Conservation (phyloP, 92 coral and sea anemone species). For the Montipora capitata region DNA sequence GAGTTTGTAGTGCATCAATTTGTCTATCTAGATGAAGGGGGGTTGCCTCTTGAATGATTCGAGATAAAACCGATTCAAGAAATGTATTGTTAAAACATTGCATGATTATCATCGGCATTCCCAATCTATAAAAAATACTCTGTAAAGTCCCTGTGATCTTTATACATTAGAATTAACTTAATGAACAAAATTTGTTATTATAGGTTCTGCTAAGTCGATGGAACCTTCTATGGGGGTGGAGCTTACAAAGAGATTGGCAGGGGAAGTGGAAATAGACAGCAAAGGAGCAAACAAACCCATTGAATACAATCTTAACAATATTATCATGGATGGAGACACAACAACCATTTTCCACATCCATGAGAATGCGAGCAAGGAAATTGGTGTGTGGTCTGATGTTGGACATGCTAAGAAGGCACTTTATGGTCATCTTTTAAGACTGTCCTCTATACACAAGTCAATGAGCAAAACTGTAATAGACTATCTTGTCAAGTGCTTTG, state of each 20-base stretch:
- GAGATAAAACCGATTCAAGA: too few relatives aligned
- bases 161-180: background rate
- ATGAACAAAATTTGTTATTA: background rate
- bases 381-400: too few relatives aligned
- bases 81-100: too few relatives aligned
- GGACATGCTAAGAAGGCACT: too few relatives aligned
- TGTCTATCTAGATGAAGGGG: background rate
- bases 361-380: slow-evolving; percentile 24
- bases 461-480: too few relatives aligned
- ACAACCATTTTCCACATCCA: slow-evolving; percentile 49
- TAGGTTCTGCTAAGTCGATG: slow-evolving; percentile 53
- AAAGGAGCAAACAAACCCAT: slow-evolving; percentile 5
- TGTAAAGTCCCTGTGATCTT: background rate
- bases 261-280: slow-evolving; percentile 14
- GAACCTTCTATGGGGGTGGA: slow-evolving; percentile 47
- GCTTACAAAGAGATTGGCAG: slow-evolving; percentile 4
- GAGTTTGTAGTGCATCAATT: background rate
- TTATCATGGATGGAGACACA: slow-evolving; percentile 63
- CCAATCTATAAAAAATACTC: too few relatives aligned
- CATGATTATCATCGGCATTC: too few relatives aligned
- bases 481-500: slow-evolving; percentile 23
- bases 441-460: too few relatives aligned
- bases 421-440: too few relatives aligned
- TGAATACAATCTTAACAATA: slow-evolving; percentile 20
- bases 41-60: too few relatives aligned